Percentiles rank a stretch among this genome's conserved stretches.
Conservation (phyloP, 2,888 invertebrate species). For the Lepidochrysops patricia region DNA sequence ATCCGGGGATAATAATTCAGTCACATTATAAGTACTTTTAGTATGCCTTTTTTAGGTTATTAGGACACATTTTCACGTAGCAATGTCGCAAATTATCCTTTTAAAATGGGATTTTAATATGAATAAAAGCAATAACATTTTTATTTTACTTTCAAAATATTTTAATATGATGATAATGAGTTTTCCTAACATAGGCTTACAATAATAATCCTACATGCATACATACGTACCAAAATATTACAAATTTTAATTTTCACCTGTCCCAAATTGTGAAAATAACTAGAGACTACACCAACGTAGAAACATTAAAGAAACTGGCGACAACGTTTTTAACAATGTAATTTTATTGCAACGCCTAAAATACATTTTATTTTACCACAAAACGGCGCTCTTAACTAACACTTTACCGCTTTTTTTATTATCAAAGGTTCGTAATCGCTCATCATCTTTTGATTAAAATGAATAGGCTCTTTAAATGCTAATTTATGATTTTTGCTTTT, state of each 20-base stretch:
- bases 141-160: too few relatives aligned
- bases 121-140: too few relatives aligned
- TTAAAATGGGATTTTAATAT: neutral
- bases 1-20: neutral
- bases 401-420: neutral
- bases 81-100: neutral
- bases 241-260: neutral
- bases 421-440: neutral
- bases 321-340: neutral
- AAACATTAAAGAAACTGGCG: neutral
- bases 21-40: neutral
- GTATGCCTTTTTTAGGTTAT: neutral
- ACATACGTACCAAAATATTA: too few relatives aligned
- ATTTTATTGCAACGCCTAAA: neutral
- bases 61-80: neutral
- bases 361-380: neutral
- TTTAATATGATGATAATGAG: too few relatives aligned
- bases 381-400: neutral
- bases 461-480: neutral
- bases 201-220: too few relatives aligned
- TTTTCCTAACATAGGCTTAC: too few relatives aligned
- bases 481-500: neutral
- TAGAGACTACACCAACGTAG: too few relatives aligned
- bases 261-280: neutral
- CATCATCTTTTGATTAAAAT: slow-evolving; percentile 1